Evolutionary conservation across 2,113 vertebrate species (phyloP), one percentile per base, ranked within the genome.

Genomic region (Columba janthina): DNA sequence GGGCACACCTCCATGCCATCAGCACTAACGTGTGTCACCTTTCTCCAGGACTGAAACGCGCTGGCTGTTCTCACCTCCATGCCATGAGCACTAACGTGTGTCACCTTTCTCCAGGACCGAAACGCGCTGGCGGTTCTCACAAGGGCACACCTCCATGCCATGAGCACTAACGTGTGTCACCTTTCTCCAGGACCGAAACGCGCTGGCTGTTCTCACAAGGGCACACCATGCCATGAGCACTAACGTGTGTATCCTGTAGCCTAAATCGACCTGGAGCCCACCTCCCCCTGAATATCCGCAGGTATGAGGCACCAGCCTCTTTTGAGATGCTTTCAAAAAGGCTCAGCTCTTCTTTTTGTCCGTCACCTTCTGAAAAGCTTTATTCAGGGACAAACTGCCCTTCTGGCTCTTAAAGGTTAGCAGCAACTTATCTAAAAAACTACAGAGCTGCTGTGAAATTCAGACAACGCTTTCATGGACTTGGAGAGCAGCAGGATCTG

Each of bases 21-120:
- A 10, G 36, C 2, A 0, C 8, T 15, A 50, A 15, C 0, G 0
- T n/a, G n/a, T n/a, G n/a, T n/a, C 28, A 12, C 15, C 38, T 31
- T 36, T 16, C 67, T 56, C 61, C 61, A 24, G 2, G 10, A n/a
- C 7, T 3, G n/a, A 11, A 12, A 11, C 0, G 6, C 4, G 3
- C 18, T 67, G n/a, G 36, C n/a, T 31, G 10, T 44, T 54, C 22
- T 11, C 40, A 50, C 16, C 31, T 14, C 8, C 28, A 24, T 7
- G 0, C 21, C 6, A 40, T 10, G 13, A 40, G 40, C 40, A 14
- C 12, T 14, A 40, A 40, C 40, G 40, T 38, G 38, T 0, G 14
- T 19, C 28, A 12, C 15, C 38, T 31, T 36, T 16, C 67, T 56
- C 61, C 61, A 24, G 2, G 10, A n/a, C 7, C 3, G n/a, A 11